Evolutionary conservation across 2,113 vertebrate species (phyloP).

Genomic region (Ciconia maguari): DNA sequence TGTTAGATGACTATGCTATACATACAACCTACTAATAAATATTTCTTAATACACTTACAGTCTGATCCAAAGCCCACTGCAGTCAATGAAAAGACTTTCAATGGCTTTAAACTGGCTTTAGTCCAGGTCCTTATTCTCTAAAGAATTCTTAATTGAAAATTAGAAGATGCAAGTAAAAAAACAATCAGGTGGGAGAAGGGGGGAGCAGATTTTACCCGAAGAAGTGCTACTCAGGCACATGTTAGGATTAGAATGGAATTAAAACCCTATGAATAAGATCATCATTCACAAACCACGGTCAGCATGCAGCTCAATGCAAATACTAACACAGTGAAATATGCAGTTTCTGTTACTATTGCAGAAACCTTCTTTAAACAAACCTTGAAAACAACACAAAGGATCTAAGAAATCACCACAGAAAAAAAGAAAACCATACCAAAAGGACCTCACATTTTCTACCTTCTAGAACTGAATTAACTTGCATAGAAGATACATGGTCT

Average conservation of each 20-base stretch:
- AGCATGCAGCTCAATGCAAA: neutral
- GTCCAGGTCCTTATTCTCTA: neutral
- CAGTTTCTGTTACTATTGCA: neutral
- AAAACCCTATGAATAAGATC: neutral
- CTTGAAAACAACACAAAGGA: neutral
- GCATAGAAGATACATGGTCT: neutral
- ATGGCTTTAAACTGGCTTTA: neutral
- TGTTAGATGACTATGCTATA: neutral
- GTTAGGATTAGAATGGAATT: neutral
- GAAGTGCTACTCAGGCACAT: neutral
- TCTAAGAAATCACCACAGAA: neutral
- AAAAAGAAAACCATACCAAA: neutral
- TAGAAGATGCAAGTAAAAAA: neutral
- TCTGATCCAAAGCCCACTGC: neutral
- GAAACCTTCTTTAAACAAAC: neutral
- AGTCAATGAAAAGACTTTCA: slow-evolving; percentile 24
- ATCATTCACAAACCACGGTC: neutral
- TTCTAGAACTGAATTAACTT: neutral
- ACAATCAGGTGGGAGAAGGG: neutral
- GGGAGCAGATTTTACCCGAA: neutral
- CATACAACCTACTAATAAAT: neutral
- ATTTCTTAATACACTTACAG: neutral
- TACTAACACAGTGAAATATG: neutral
- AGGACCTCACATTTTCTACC: neutral
- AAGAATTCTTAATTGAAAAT: slow-evolving; percentile 23